A percentile compares a stretch with the other conserved stretches of the same genome.
These are phyloP conservation scores for Spongilla lacustris DNA, from an alignment of 37 sponge, comb jelly and placozoan species.

Conservation along the genomic window DNA sequence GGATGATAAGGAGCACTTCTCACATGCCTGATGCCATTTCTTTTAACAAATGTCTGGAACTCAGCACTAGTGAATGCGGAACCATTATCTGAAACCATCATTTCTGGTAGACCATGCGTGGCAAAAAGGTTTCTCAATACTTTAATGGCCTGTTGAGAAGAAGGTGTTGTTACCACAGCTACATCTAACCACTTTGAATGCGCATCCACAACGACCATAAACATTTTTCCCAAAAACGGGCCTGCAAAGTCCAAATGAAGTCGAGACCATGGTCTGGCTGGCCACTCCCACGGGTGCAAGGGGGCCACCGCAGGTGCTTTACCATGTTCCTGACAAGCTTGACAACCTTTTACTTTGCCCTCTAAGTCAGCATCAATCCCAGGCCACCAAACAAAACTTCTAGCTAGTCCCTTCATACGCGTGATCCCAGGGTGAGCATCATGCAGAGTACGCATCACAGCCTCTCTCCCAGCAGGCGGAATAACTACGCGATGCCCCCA, in stretches of 20 bases:
- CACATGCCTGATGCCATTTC: no score
- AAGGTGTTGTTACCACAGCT: neutral
- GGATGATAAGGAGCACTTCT: no score
- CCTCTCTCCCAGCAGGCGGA: neutral
- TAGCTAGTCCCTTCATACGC: slow-evolving; percentile 20
- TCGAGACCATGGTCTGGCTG: slow-evolving; percentile 25
- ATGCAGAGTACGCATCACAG: neutral
- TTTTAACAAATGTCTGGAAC: no score
- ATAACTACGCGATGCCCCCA: slow-evolving; percentile 12
- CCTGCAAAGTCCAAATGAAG: slow-evolving; percentile 30
- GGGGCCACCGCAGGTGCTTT: neutral
- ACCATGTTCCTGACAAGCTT: neutral
- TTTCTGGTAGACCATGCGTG: no score
- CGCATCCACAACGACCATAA: slow-evolving; percentile 26
- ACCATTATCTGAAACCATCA: no score
- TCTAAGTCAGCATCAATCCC: slow-evolving; percentile 21
- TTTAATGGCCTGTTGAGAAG: no score
- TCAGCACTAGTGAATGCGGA: no score
- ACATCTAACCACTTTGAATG: slow-evolving; percentile 34
- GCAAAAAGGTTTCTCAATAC: no score
- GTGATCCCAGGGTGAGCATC: slow-evolving; percentile 33
- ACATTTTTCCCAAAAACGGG: slow-evolving; percentile 24
- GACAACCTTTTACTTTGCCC: neutral
- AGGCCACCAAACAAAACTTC: slow-evolving; percentile 51
- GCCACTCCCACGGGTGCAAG: slow-evolving; percentile 45